Percentiles rank a stretch among this genome's conserved stretches.
Evolutionary conservation across 1,140 invertebrate species (phyloP).

Genomic region (Drosophila lowei): DNA sequence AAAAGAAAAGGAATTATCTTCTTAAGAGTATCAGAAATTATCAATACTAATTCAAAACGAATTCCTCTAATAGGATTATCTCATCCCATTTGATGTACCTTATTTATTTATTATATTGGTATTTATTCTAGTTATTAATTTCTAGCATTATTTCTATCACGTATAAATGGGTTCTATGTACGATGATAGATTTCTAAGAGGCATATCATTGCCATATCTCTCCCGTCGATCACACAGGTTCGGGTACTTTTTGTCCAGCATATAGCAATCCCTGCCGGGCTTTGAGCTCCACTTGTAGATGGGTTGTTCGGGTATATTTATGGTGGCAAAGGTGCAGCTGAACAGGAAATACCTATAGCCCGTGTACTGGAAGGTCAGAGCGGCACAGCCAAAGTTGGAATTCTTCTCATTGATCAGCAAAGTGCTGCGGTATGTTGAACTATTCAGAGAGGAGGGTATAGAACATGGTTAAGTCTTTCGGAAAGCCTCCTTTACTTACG

Average conservation of each 20-base stretch:
- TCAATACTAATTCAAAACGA: too few relatives aligned
- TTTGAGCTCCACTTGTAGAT: conserved; percentile 30
- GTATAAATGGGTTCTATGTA: too few relatives aligned
- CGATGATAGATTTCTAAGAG: too few relatives aligned
- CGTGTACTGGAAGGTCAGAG: not conserved
- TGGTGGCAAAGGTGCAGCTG: conserved; percentile 40
- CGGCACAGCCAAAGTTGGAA: conserved; percentile 32
- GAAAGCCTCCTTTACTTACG: conserved; percentile 6
- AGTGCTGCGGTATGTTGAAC: not conserved
- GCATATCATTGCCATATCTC: conserved; percentile 8
- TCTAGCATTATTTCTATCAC: too few relatives aligned
- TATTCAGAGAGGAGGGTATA: not conserved
- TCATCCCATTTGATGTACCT: too few relatives aligned
- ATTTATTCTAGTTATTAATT: too few relatives aligned
- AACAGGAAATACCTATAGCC: conserved; percentile 9
- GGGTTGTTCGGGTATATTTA: conserved; percentile 13
- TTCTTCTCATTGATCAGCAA: conserved; percentile 44
- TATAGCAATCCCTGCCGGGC: not conserved
- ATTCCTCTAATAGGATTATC: too few relatives aligned
- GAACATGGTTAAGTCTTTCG: not conserved
- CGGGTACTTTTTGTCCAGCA: conserved; percentile 4
- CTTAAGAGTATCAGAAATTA: too few relatives aligned
- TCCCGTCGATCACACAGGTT: conserved; percentile 26
- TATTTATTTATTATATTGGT: too few relatives aligned
- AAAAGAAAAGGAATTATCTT: not conserved